Evolutionary conservation across 2,113 vertebrate genomes (phyloP).

Genomic region (Lagopus leucura): DNA sequence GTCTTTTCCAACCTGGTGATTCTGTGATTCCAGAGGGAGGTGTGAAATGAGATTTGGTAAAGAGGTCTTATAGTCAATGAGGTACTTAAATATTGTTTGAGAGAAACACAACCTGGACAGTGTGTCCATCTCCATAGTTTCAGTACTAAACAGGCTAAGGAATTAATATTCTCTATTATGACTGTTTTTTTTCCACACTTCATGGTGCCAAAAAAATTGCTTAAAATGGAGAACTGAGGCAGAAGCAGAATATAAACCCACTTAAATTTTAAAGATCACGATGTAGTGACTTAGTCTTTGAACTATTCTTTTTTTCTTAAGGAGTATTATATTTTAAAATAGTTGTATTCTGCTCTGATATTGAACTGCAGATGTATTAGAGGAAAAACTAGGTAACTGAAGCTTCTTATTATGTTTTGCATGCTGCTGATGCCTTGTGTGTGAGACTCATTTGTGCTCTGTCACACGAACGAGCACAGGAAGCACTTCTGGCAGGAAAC

Average conservation of each 20-base stretch:
- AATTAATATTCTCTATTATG: not conserved
- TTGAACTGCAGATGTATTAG: not conserved
- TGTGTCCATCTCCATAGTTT: not conserved
- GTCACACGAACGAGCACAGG: not conserved
- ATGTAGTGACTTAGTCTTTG: not conserved
- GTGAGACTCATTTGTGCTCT: not conserved
- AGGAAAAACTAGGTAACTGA: not conserved
- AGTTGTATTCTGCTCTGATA: not conserved
- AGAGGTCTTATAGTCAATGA: not conserved
- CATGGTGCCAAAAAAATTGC: not conserved
- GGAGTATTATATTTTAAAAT: not conserved
- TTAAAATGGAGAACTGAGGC: not conserved
- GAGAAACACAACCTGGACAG: not conserved
- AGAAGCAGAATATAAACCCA: not conserved
- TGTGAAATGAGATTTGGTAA: not conserved
- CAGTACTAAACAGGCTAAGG: not conserved
- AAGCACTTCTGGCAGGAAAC: not conserved
- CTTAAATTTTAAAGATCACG: not conserved
- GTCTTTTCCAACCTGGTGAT: too few species aligned
- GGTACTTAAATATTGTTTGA: not conserved
- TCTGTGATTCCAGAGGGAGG: not conserved
- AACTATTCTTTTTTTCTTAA: not conserved
- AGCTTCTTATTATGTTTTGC: not conserved
- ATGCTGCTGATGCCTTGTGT: rapidly evolving
- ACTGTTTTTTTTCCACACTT: not conserved